These are phyloP conservation scores for Bombus picipes DNA, from an alignment of 1,140 invertebrate species.

Conservation along the genomic window DNA sequence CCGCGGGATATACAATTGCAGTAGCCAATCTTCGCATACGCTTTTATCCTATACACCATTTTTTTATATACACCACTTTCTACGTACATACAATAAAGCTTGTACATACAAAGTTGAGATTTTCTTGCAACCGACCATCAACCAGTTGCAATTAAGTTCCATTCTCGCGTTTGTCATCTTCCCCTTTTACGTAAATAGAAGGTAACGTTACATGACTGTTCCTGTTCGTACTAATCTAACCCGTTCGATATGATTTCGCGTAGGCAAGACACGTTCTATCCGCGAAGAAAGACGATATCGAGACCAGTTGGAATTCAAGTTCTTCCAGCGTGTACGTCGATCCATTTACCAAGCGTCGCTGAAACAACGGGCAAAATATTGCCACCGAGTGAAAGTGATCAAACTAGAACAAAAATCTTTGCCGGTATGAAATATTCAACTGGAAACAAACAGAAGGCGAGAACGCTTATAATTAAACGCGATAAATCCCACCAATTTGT, in stretches of 20 bases:
- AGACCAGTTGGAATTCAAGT: not conserved
- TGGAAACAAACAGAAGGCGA: not conserved
- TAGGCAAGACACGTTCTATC: not conserved
- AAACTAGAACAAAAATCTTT: not conserved
- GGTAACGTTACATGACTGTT: not conserved
- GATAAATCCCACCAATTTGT: not conserved
- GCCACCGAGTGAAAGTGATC: not conserved
- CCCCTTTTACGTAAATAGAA: too few relatives aligned
- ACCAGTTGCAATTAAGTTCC: too few relatives aligned
- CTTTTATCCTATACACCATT: too few relatives aligned
- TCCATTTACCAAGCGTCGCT: conserved; percentile 5
- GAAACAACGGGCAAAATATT: not conserved
- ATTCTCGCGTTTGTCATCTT: too few relatives aligned
- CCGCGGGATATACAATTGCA: fast-evolving
- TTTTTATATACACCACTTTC: too few relatives aligned
- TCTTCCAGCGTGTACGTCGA: not conserved
- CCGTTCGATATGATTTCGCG: not conserved
- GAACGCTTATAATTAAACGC: not conserved
- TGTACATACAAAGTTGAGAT: too few relatives aligned
- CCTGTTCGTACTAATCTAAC: not conserved
- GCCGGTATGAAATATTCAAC: not conserved
- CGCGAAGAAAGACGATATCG: not conserved
- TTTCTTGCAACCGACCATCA: too few relatives aligned
- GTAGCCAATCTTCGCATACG: too few relatives aligned
- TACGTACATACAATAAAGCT: too few relatives aligned